A percentile compares a stretch with the other conserved stretches of the same genome.
These are phyloP conservation scores for Xiphophorus couchianus DNA, from an alignment of 2,113 vertebrate genomes.

Conservation along the genomic window DNA sequence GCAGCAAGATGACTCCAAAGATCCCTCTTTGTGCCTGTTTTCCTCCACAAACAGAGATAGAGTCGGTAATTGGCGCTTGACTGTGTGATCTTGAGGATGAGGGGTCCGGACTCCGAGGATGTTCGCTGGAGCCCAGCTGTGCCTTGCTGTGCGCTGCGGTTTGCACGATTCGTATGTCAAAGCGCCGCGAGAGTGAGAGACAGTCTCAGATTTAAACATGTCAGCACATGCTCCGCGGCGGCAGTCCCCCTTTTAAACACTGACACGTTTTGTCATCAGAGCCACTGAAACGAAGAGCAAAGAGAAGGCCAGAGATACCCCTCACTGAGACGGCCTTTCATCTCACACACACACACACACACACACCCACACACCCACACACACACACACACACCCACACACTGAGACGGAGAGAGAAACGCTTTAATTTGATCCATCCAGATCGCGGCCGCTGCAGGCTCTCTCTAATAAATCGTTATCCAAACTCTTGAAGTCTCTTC, in stretches of 20 bases:
- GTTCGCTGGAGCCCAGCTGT: slow-evolving; percentile 72
- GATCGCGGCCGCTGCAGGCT: slow-evolving; percentile 33
- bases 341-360: slow-evolving; percentile 31
- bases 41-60: background rate
- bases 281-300: slow-evolving; percentile 45
- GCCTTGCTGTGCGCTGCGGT: slow-evolving; percentile 42
- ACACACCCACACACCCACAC: background rate
- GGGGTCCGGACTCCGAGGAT: slow-evolving; percentile 43
- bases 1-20: slow-evolving; percentile 3
- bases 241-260: slow-evolving; percentile 58
- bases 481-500: slow-evolving; percentile 29
- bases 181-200: slow-evolving; percentile 28
- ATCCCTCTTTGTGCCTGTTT: background rate
- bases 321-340: slow-evolving; percentile 48
- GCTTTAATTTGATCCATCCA: slow-evolving; percentile 41
- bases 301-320: slow-evolving; percentile 35
- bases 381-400: slow-evolving; percentile 7
- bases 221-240: slow-evolving; percentile 59
- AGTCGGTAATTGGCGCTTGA: slow-evolving; percentile 41
- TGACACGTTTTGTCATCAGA: slow-evolving; percentile 71
- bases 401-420: slow-evolving; percentile 9
- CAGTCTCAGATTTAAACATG: slow-evolving; percentile 71
- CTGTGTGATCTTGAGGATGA: slow-evolving; percentile 54
- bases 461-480: slow-evolving; percentile 49
- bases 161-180: slow-evolving; percentile 8